phyloP scores from a whole-genome alignment of 2,113 vertebrate genomes.

The Sinocyclocheilus rhinocerous region DNA sequence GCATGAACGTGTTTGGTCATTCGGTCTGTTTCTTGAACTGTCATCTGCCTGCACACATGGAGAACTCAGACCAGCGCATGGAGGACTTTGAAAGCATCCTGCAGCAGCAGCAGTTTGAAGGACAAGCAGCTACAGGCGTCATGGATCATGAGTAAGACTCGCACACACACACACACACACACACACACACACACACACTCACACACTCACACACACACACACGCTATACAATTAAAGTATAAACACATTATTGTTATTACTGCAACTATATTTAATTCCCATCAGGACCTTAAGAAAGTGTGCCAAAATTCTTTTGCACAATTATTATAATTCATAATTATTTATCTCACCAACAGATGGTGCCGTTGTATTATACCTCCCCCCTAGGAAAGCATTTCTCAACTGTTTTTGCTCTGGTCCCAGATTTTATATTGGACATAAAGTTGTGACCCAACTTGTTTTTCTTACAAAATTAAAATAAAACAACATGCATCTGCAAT shows the following conservation, averaged over 20 bases:
- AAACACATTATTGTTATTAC: not conserved
- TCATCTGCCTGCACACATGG: constrained; percentile 96
- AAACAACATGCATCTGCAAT: not conserved
- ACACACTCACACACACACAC: not conserved
- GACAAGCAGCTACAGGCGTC: constrained; percentile 82
- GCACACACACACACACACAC: too few relatives aligned
- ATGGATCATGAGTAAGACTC: constrained; percentile 93
- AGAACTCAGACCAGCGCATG: constrained; percentile 93
- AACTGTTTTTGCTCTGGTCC: not conserved
- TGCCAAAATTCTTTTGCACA: not conserved
- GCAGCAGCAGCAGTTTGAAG: constrained; percentile 95
- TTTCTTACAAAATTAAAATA: not conserved
- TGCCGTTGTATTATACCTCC: not conserved
- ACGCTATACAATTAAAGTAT: not conserved
- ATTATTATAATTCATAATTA: not conserved
- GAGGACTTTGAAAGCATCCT: constrained; percentile 97
- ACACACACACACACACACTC: not conserved
- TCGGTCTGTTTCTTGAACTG: constrained; percentile 98
- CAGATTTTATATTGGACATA: not conserved
- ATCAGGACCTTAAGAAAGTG: not conserved
- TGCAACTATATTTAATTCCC: not conserved
- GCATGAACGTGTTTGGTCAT: constrained; percentile 88
- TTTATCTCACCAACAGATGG: not conserved
- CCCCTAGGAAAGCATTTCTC: not conserved
- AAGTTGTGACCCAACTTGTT: not conserved